These are phyloP conservation scores for Drosophila azteca DNA, from an alignment of 1,140 invertebrate genomes.

Conservation along the genomic window DNA sequence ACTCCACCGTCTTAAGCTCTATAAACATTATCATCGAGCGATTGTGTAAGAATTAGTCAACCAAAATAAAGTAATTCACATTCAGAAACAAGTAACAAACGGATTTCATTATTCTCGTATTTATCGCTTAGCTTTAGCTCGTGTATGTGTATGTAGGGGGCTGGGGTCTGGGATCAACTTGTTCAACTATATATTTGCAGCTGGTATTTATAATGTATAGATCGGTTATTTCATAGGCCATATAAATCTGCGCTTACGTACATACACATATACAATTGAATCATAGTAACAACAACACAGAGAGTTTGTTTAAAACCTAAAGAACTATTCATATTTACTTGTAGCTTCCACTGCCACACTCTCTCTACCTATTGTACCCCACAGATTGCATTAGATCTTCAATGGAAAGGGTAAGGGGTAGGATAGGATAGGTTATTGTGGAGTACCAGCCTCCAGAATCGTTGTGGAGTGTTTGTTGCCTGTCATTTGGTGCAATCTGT, in stretches of 20 bases:
- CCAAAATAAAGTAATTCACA: constrained; percentile 67
- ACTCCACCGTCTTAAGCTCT: constrained; percentile 23
- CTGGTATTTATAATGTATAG: constrained; percentile 40
- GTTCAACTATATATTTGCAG: constrained; percentile 39
- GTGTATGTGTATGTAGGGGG: neutral
- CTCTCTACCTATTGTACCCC: neutral
- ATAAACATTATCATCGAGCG: constrained; percentile 47
- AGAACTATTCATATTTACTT: constrained; percentile 47
- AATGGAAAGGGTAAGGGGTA: neutral
- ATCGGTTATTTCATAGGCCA: constrained; percentile 41
- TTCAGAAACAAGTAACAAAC: constrained; percentile 73
- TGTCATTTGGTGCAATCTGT: constrained; percentile 47
- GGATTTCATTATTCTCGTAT: constrained; percentile 46
- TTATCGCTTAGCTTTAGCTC: constrained; percentile 25
- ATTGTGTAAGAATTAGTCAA: constrained; percentile 64
- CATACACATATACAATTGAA: constrained; percentile 57
- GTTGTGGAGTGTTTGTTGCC: constrained; percentile 31
- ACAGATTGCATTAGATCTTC: constrained; percentile 23
- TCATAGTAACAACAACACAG: constrained; percentile 70
- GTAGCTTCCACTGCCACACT: constrained; percentile 18
- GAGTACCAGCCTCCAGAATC: constrained; percentile 75
- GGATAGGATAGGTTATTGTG: constrained; percentile 27
- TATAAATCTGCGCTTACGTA: constrained; percentile 43
- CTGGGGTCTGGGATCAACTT: constrained; percentile 37
- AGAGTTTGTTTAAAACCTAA: constrained; percentile 68